Conservation (phyloP, 2,113 vertebrate species). For the Bettongia penicillata region DNA sequence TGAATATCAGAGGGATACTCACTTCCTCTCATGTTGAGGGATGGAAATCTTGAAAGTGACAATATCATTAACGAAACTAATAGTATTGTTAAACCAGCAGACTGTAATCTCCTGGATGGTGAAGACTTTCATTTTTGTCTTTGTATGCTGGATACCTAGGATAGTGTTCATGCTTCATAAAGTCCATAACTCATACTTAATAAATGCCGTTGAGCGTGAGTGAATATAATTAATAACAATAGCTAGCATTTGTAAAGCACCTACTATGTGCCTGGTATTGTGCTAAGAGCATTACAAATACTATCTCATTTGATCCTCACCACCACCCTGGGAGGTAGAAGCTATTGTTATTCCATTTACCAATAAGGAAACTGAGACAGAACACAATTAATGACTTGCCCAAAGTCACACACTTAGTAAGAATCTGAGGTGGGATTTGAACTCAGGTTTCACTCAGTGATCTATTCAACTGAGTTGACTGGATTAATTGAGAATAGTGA, state of each 20-base stretch:
- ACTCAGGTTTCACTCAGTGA: neutral
- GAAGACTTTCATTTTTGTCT: neutral
- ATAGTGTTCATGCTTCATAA: neutral
- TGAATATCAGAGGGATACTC: neutral
- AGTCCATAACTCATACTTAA: neutral
- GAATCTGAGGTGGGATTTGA: neutral
- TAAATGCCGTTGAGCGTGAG: neutral
- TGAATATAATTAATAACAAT: neutral
- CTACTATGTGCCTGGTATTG: neutral
- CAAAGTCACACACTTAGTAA: neutral
- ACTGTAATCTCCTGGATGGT: neutral
- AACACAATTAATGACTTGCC: neutral
- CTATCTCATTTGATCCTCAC: neutral
- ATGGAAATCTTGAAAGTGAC: conserved; percentile 41
- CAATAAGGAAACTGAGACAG: neutral
- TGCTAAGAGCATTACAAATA: neutral
- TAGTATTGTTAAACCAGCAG: neutral
- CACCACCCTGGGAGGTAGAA: neutral
- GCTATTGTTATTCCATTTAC: neutral
- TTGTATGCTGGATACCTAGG: neutral
- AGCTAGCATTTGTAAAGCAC: neutral
- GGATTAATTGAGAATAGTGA: neutral
- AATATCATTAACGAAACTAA: conserved; percentile 11
- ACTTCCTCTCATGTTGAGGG: neutral
- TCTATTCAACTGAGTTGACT: neutral